These are phyloP conservation scores for Oryzias javanicus DNA, from an alignment of 2,113 vertebrate genomes.

Conservation along the genomic window DNA sequence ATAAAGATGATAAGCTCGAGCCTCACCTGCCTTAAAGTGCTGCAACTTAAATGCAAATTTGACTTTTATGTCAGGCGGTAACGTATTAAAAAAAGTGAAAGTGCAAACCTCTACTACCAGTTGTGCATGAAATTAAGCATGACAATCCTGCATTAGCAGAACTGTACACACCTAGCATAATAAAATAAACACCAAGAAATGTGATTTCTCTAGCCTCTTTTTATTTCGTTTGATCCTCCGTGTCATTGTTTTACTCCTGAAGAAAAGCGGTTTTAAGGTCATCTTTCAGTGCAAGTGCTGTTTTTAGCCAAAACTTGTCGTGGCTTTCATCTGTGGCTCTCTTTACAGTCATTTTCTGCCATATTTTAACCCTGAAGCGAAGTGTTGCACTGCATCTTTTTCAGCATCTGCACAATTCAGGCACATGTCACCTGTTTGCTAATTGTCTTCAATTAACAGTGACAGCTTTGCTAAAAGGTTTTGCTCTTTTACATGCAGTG, in stretches of 20 bases:
- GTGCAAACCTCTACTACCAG: conserved; percentile 7
- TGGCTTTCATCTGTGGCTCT: conserved; percentile 26
- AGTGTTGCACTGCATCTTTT: conserved; percentile 11
- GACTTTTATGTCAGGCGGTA: conserved; percentile 1
- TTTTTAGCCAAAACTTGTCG: conserved; percentile 46
- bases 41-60: conserved; percentile 26
- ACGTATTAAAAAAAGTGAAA: conserved; percentile 19
- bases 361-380: conserved; percentile 48
- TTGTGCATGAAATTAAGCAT: conserved; percentile 30
- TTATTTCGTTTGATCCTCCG: conserved; percentile 3
- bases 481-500: conserved; percentile 20
- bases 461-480: conserved; percentile 31
- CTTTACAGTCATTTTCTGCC: conserved; percentile 42
- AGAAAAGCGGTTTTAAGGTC: conserved; percentile 26
- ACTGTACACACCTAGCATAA: neutral
- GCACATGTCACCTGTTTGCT: conserved; percentile 24
- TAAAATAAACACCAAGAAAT: conserved; percentile 4
- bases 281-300: conserved; percentile 32
- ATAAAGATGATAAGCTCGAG: too few relatives aligned
- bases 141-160: conserved; percentile 35
- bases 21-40: too few relatives aligned
- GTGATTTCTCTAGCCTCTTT: conserved; percentile 2
- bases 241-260: conserved; percentile 23
- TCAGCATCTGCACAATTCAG: conserved; percentile 24
- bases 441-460: conserved; percentile 32